Percentiles rank a stretch among this genome's conserved stretches.
Conservation (phyloP, 2,888 invertebrate genomes). For the Tyria jacobaeae region DNA sequence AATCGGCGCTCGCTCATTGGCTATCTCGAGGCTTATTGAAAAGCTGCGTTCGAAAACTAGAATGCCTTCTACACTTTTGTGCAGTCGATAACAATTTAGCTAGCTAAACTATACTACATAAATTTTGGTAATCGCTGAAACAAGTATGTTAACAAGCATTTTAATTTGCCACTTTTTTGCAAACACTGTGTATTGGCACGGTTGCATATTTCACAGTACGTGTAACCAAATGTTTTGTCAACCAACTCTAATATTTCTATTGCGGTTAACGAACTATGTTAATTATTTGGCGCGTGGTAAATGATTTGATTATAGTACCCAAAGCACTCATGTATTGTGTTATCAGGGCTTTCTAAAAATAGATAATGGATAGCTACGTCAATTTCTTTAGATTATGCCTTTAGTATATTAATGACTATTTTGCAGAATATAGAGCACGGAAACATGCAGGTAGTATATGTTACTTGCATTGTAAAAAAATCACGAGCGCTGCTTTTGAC, state of each 20-base stretch:
- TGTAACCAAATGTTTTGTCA: slow-evolving; percentile 48
- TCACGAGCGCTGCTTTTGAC: slow-evolving; percentile 51
- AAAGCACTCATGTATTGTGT: slow-evolving; percentile 62
- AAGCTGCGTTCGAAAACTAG: slow-evolving; percentile 68
- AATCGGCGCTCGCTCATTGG: slow-evolving; percentile 62
- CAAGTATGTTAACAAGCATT: slow-evolving; percentile 48
- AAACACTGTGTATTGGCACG: slow-evolving; percentile 49
- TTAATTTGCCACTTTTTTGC: slow-evolving; percentile 60
- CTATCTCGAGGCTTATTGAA: slow-evolving; percentile 62
- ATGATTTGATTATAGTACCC: slow-evolving; percentile 71
- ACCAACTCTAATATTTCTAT: slow-evolving; percentile 56
- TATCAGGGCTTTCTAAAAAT: slow-evolving; percentile 63
- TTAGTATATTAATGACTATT: slow-evolving; percentile 37
- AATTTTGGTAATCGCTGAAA: slow-evolving; percentile 47
- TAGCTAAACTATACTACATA: slow-evolving; percentile 57
- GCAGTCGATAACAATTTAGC: slow-evolving; percentile 63
- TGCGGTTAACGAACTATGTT: slow-evolving; percentile 75
- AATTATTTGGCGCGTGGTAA: slow-evolving; percentile 65
- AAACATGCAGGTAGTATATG: slow-evolving; percentile 39
- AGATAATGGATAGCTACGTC: slow-evolving; percentile 60
- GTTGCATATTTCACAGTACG: slow-evolving; percentile 56
- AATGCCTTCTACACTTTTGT: slow-evolving; percentile 66
- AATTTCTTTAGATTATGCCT: slow-evolving; percentile 38
- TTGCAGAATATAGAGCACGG: slow-evolving; percentile 28
- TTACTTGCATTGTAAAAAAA: slow-evolving; percentile 54